phyloP scores from a whole-genome alignment of 2,888 invertebrate species.

The Oxyteleia sp. region DNA sequence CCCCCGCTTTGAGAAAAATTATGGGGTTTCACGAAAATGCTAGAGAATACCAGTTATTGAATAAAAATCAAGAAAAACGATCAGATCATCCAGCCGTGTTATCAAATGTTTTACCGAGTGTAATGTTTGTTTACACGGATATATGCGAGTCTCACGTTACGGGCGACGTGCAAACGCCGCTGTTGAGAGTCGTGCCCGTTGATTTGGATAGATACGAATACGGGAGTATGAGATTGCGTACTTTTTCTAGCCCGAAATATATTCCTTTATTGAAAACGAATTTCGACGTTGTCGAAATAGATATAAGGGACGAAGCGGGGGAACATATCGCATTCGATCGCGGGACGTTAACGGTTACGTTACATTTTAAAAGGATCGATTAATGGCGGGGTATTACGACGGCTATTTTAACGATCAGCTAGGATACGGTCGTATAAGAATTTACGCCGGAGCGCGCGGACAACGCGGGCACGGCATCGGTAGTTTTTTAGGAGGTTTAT shows the following conservation, averaged over 20 bases:
- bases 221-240: constrained; percentile 20
- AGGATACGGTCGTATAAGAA: constrained; percentile 5
- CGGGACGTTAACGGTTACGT: constrained; percentile 19
- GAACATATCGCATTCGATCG: constrained; percentile 57
- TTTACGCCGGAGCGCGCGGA: background rate
- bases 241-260: constrained; percentile 44
- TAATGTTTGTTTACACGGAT: too few species aligned
- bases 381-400: constrained; percentile 19
- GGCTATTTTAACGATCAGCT: too few species aligned
- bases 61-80: too few species aligned
- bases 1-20: too few species aligned
- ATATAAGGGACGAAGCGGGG: constrained; percentile 56
- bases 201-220: too few species aligned
- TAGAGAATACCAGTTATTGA: too few species aligned
- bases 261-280: constrained; percentile 38
- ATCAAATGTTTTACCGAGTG: too few species aligned
- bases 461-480: constrained; percentile 29
- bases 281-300: constrained; percentile 47
- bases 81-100: background rate
- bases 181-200: too few species aligned
- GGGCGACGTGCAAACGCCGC: too few species aligned
- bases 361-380: constrained; percentile 12
- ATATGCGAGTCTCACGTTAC: too few species aligned
- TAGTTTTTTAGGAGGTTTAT: constrained; percentile 33
- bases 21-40: too few species aligned